phyloP scores from a whole-genome alignment of 2,888 invertebrate genomes.

The Heliconius cydno region DNA sequence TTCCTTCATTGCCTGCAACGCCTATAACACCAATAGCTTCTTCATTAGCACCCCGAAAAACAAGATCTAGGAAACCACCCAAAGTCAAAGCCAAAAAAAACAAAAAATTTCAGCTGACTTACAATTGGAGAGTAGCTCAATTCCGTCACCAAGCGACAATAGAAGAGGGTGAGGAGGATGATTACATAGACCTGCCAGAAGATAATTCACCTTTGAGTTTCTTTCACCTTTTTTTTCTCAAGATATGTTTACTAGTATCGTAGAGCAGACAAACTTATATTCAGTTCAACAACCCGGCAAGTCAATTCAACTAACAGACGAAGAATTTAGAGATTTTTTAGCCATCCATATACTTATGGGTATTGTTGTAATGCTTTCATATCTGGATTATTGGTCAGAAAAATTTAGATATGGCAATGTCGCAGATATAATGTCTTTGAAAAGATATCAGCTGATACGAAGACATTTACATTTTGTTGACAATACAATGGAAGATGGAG shows the following conservation, averaged over 20 bases:
- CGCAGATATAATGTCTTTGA: slow-evolving; percentile 54
- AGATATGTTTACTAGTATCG: slow-evolving; percentile 41
- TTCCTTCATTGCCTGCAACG: slow-evolving; percentile 15
- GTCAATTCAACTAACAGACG: slow-evolving; percentile 43
- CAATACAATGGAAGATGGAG: slow-evolving; percentile 35
- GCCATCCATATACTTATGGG: slow-evolving; percentile 54
- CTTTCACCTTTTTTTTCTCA: slow-evolving; percentile 25
- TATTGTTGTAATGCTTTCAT: slow-evolving; percentile 50
- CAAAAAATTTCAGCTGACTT: slow-evolving; percentile 29
- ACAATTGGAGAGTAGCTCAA: slow-evolving; percentile 32
- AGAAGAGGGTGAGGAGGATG: slow-evolving; percentile 31
- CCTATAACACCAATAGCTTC: background rate
- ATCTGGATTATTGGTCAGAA: slow-evolving; percentile 51
- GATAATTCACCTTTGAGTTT: slow-evolving; percentile 30
- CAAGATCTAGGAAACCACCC: slow-evolving; percentile 40
- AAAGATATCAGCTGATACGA: slow-evolving; percentile 47
- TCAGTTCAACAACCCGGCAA: slow-evolving; percentile 45
- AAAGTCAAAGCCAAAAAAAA: slow-evolving; percentile 37
- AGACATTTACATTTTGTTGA: slow-evolving; percentile 42
- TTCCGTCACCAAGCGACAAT: slow-evolving; percentile 42
- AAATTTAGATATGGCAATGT: slow-evolving; percentile 29
- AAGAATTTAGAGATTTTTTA: slow-evolving; percentile 51
- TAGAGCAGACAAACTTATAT: slow-evolving; percentile 46
- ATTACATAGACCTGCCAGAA: slow-evolving; percentile 42
- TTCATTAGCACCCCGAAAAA: slow-evolving; percentile 32